A percentile compares a stretch with the other conserved stretches of the same genome.
phyloP scores from a whole-genome alignment of 2,888 invertebrate species.

The Torymus aiolomorphi region DNA sequence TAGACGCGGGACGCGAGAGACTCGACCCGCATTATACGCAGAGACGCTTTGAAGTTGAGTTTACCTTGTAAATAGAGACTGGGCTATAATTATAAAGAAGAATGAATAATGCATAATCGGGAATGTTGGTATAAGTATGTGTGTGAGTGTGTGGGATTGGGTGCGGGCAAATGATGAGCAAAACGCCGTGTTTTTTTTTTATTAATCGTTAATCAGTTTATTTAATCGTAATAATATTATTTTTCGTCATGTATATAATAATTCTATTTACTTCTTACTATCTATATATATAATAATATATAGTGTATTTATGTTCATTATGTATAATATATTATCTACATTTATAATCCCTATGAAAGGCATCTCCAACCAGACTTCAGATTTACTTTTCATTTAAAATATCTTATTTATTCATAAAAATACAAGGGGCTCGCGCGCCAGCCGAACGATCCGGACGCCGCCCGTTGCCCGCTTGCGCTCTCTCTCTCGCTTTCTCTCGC shows the following conservation, averaged over 20 bases:
- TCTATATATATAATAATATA: conserved; percentile 71
- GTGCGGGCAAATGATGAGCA: conserved; percentile 12
- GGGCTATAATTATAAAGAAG: no score
- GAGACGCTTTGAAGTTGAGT: no score
- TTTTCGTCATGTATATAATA: conserved; percentile 71
- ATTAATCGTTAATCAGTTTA: conserved; percentile 75
- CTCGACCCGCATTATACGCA: no score
- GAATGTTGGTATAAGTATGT: not conserved
- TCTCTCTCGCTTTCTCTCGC: no score
- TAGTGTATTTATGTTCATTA: conserved; percentile 75
- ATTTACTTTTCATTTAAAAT: conserved; percentile 75
- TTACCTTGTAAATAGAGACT: no score
- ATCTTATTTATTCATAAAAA: conserved; percentile 76
- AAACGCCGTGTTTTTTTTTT: conserved; percentile 62
- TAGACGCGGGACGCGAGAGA: no score
- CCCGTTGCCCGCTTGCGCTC: not conserved
- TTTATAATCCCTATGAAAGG: conserved; percentile 76
- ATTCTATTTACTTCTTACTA: conserved; percentile 71
- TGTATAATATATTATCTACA: conserved; percentile 76
- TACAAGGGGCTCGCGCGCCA: conserved; percentile 67
- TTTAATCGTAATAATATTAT: conserved; percentile 74
- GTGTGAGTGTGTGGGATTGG: no score
- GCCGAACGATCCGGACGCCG: conserved; percentile 48
- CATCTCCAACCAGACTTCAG: conserved; percentile 76
- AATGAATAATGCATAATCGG: not conserved